phyloP scores from a whole-genome alignment of 2,113 vertebrate species.

The Atlantisia rogersi region DNA sequence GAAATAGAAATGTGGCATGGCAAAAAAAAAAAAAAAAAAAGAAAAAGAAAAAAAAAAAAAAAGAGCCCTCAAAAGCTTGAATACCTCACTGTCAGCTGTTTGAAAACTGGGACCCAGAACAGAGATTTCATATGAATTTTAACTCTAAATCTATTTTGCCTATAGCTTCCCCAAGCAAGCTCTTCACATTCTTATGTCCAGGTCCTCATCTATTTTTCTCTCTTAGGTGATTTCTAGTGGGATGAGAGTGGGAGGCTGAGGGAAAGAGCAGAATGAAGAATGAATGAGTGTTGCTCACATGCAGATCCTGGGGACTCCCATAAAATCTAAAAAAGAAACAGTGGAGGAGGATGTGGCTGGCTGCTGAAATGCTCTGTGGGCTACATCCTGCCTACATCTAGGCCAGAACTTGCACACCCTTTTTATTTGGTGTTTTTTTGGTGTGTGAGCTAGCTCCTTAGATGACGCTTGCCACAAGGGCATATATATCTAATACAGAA shows the following conservation, averaged over 20 bases:
- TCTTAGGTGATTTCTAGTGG: not conserved
- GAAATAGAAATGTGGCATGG: not conserved
- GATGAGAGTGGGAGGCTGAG: not conserved
- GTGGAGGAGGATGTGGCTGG: constrained; percentile 61
- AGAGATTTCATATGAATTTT: not conserved
- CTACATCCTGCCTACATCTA: constrained; percentile 51
- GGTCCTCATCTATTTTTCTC: not conserved
- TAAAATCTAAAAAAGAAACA: constrained; percentile 40
- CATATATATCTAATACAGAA: not conserved
- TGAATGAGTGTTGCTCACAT: not conserved
- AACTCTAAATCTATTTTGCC: not conserved
- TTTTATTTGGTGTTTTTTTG: not conserved
- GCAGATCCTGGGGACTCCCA: constrained; percentile 43
- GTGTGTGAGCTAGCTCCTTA: not conserved
- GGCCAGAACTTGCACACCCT: constrained; percentile 20
- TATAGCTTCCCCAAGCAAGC: not conserved
- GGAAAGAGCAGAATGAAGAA: not conserved
- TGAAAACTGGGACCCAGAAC: not conserved
- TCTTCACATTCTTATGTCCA: not conserved
- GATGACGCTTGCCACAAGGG: rapidly evolving
- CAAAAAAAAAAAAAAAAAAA: not conserved
- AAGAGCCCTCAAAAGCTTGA: not conserved
- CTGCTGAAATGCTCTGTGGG: constrained; percentile 23
- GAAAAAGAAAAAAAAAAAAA: not conserved
- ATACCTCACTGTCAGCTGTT: not conserved